Evolutionary conservation across 1,140 invertebrate species (phyloP), one percentile per base, ranked within the genome.

Genomic region (Ceratoteleas bidentatus): DNA sequence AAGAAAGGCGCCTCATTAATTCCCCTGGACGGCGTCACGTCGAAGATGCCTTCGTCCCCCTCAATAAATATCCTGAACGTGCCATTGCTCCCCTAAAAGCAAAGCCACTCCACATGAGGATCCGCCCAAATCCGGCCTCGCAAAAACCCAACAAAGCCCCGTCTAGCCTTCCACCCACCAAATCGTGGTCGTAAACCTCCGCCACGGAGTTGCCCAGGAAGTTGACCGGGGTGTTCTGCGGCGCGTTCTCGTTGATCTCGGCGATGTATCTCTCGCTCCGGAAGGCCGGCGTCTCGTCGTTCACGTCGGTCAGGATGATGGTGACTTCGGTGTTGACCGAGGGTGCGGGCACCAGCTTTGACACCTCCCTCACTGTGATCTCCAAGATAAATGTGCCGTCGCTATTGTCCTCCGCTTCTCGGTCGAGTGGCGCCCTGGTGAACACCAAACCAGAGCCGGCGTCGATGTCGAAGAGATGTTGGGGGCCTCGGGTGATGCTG

Each of bases 1-100:
- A 98, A 92, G 89, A 99, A 98, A 7, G 96, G 96, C 6, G 97
- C 97, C 90, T 99, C 97, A 86, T 98, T 98, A 14, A 98, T 96
- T 3, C 96, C 97, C 88, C 95, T 93, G 5, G 94, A 94, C 6
- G 98, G 98, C 9, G 96, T 97, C 0, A 98, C 95, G 83, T 98
- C 96, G 88, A 99, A 99, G 2, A 97, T 94, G 75, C 95, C 95
- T 70, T 94, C 93, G 80, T 96, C 95, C 32, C 95, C 96, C 87
- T 96, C 94, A 38, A 98, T 91, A 62, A 94, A 95, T 80, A 99
- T 92, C 64, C 93, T 93, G 91, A 99, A 98, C 6, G 97, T 98
- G 13, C 97, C 97, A 92, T 99, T 99, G 75, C 95, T 96, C 24
- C 97, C 97, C 94, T 97, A 88, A 50, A 61, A 8, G 50, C 24